These are phyloP conservation scores for Grammomys dolichurus DNA, from an alignment of 2,113 vertebrate species.

Conservation along the genomic window DNA sequence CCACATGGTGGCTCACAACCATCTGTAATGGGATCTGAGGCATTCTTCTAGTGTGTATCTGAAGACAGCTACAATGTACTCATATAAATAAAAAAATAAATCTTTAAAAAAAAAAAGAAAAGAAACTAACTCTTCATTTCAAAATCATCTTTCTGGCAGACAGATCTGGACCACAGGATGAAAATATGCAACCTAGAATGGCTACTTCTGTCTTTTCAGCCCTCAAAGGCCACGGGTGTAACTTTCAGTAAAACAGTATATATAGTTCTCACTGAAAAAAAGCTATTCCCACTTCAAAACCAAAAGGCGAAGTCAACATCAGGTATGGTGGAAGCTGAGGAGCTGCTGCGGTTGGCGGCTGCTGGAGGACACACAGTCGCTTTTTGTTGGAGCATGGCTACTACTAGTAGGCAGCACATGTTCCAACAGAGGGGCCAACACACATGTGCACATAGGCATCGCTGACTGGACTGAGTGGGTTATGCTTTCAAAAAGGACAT, in stretches of 20 bases:
- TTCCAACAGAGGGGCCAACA: not conserved
- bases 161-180: not conserved
- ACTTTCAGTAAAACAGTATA: not conserved
- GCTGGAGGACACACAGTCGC: not conserved
- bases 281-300: conserved; percentile 2
- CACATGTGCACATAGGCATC: not conserved
- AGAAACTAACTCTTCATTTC: conserved; percentile 2
- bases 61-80: too few species aligned
- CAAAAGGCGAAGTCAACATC: not conserved
- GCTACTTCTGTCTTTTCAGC: not conserved
- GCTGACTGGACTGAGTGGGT: not conserved
- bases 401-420: not conserved
- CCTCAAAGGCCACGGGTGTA: not conserved
- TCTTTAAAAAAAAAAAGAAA: not conserved
- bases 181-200: not conserved
- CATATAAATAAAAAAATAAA: too few species aligned
- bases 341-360: not conserved
- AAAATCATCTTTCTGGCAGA: not conserved
- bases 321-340: not conserved
- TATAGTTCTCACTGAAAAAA: not conserved
- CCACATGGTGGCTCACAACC: too few species aligned
- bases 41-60: too few species aligned
- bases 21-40: too few species aligned
- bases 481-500: not conserved
- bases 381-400: not conserved